These are phyloP conservation scores for Discoglossus pictus DNA, from an alignment of 2,797 vertebrate species.

Conservation along the genomic window DNA sequence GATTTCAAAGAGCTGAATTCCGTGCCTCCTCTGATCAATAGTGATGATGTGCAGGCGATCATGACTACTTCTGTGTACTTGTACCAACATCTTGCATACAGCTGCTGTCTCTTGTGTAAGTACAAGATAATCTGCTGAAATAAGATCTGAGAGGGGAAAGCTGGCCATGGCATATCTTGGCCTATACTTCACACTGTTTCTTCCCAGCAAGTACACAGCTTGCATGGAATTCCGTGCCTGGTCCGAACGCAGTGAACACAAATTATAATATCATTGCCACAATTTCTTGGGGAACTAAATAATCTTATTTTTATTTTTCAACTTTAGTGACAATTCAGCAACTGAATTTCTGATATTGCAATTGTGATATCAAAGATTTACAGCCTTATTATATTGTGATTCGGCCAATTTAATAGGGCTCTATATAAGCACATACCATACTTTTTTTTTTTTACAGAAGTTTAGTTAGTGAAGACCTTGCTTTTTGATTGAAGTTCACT, in stretches of 20 bases:
- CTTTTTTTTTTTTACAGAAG: no score
- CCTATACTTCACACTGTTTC: slow-evolving; percentile 1
- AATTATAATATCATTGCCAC: not conserved
- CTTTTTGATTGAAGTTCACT: no score
- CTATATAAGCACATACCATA: no score
- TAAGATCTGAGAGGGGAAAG: slow-evolving; percentile 24
- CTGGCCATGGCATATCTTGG: slow-evolving; percentile 8
- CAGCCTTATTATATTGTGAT: no score
- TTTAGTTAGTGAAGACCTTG: no score
- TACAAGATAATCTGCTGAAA: slow-evolving; percentile 40
- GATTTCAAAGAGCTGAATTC: slow-evolving; percentile 11
- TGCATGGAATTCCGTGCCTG: not conserved
- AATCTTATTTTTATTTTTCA: no score
- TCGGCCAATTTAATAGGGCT: no score
- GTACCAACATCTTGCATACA: slow-evolving; percentile 37
- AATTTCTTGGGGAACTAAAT: no score
- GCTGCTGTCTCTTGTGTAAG: slow-evolving; percentile 28
- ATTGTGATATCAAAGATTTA: no score
- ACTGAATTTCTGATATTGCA: no score
- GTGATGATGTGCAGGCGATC: slow-evolving; percentile 13
- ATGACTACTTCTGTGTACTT: not conserved
- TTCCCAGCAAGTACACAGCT: slow-evolving; percentile 14
- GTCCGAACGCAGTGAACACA: slow-evolving; percentile 15
- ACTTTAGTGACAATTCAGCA: no score
- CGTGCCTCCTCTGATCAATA: not conserved